Evolutionary conservation across 2,797 vertebrate species (phyloP).

Genomic region (Coccyzus lansbergi): DNA sequence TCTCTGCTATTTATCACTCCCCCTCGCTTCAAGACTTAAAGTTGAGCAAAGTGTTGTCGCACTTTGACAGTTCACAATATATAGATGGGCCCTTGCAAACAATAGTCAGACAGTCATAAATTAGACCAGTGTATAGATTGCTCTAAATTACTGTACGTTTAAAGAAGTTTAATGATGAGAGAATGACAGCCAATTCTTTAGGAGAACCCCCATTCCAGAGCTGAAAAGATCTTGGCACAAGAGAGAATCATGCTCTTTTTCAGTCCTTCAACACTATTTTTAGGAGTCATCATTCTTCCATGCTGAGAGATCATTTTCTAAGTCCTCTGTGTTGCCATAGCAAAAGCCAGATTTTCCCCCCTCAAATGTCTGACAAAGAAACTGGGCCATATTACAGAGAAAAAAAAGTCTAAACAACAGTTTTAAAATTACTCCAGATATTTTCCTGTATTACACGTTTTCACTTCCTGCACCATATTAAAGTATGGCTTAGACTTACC

Average conservation of each 20-base stretch:
- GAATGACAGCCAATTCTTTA: constrained; percentile 24
- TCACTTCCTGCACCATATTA: not conserved
- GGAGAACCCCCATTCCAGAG: constrained; percentile 5
- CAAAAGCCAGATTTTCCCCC: not conserved
- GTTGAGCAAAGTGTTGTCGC: not conserved
- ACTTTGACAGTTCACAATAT: not conserved
- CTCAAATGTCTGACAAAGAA: not conserved
- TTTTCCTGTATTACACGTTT: not conserved
- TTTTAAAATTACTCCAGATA: not conserved
- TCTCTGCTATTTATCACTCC: not conserved
- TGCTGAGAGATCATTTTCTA: constrained; percentile 59
- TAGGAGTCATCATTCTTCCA: constrained; percentile 56
- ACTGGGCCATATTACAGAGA: not conserved
- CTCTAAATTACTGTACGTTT: constrained; percentile 35
- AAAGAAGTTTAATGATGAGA: constrained; percentile 40
- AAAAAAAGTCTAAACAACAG: not conserved
- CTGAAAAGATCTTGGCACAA: constrained; percentile 55
- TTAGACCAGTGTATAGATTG: not conserved
- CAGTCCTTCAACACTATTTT: constrained; percentile 43
- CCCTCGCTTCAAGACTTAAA: not conserved
- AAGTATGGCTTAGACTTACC: not conserved
- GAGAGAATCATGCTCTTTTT: not conserved
- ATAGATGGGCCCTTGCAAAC: not conserved
- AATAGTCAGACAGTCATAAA: not conserved
- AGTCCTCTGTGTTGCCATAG: constrained; percentile 61